A percentile compares a stretch with the other conserved stretches of the same genome.
These are phyloP conservation scores for Rhinolophus sinicus DNA, from an alignment of 2,113 vertebrate species.

Conservation along the genomic window DNA sequence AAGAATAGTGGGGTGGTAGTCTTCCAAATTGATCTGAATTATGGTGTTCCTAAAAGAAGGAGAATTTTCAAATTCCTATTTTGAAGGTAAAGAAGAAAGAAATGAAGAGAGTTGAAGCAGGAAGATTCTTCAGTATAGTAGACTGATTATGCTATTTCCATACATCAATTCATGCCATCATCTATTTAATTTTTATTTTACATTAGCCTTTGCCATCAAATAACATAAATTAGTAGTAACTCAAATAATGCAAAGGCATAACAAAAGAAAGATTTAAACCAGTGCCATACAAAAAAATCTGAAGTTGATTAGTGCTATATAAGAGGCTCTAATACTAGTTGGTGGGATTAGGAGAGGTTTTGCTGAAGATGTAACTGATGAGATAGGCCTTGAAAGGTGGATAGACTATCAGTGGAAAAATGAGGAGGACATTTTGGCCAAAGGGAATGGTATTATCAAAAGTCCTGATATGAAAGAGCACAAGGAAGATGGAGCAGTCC, in stretches of 20 bases:
- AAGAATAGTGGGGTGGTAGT: background rate
- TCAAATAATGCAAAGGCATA: background rate
- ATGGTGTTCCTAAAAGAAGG: background rate
- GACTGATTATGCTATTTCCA: background rate
- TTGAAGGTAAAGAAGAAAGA: background rate
- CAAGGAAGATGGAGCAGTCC: background rate
- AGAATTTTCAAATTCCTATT: background rate
- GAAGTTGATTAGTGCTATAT: background rate
- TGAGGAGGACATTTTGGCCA: background rate
- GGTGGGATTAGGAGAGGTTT: background rate
- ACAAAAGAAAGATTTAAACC: background rate
- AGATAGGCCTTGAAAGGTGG: background rate
- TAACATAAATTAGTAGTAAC: background rate
- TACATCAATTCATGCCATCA: background rate
- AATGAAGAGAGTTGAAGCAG: background rate
- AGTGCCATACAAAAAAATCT: background rate
- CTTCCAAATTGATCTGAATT: background rate
- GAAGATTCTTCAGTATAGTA: background rate
- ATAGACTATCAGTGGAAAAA: background rate
- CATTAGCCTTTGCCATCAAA: background rate
- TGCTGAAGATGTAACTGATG: background rate
- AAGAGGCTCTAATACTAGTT: background rate
- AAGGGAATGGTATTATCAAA: background rate
- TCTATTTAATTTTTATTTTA: constrained; percentile 29
- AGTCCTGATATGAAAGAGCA: background rate